Evolutionary conservation across 1,140 invertebrate genomes (phyloP).

Genomic region (Cyclina sinensis): DNA sequence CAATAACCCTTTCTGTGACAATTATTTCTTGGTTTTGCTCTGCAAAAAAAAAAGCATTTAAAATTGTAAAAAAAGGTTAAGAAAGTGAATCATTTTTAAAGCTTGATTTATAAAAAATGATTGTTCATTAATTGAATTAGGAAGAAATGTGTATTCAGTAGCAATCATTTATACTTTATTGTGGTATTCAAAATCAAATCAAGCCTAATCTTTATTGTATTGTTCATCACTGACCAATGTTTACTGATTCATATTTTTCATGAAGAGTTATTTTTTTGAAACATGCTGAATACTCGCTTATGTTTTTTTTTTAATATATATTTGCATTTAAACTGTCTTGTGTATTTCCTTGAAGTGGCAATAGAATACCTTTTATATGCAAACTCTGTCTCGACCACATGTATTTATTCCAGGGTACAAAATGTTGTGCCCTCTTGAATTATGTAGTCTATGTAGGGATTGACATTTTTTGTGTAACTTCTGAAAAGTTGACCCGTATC

Average conservation of each 20-base stretch:
- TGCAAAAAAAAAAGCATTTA: no score
- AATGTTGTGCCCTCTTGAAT: not conserved
- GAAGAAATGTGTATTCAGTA: no score
- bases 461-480: not conserved
- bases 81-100: no score
- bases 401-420: not conserved
- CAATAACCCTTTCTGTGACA: no score
- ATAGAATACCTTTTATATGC: slow-evolving; percentile 18
- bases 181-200: no score
- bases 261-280: slow-evolving; percentile 44
- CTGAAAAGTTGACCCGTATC: no score
- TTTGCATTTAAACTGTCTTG: slow-evolving; percentile 41
- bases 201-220: not conserved
- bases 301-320: slow-evolving; percentile 53
- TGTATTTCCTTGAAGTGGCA: slow-evolving; percentile 12
- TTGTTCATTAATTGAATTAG: no score
- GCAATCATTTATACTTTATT: no score
- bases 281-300: slow-evolving; percentile 56
- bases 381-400: slow-evolving; percentile 29
- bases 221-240: not conserved
- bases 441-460: not conserved
- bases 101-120: no score
- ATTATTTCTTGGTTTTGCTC: no score
- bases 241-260: slow-evolving; percentile 6
- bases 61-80: no score